Evolutionary conservation across 92 coral and sea anemone species (phyloP), one percentile per base, ranked within the genome.

Genomic region (Palythoa caribaeorum): DNA sequence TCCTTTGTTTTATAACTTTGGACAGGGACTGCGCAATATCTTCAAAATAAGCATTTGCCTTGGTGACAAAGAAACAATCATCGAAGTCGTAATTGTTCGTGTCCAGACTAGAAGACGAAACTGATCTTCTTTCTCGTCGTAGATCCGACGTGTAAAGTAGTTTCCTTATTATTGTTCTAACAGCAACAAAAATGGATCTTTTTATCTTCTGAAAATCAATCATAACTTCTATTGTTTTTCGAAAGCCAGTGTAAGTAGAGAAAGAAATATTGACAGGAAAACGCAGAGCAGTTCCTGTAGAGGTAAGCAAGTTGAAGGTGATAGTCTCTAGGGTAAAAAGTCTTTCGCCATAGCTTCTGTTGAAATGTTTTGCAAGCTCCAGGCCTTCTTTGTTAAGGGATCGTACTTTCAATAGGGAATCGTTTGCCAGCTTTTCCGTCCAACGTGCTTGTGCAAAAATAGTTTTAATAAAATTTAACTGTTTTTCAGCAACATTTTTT

Each of bases 121-220:
- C 17, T 9, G 74, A 21, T 21, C 74, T 21, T 70, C 15, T 70
- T 36, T 70, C 11, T 28, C 74, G 5, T 19, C 44, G 39, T 14
- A 38, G 15, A 28, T 21, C 15, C 8, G 74, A 21, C 9, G 38
- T 8, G 74, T 1, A 70, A 21, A 78, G 72, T 28, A 90, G 47
- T 5, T 44, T 52, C 11, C 69, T 73, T 38, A 94, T 37, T 17
- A 92, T 40, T 2, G 28, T 59, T 76, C 74, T 84, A 1, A 92
- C 83, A 13, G 96, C 93, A 14, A 63, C 50, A 19, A 39, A 44
- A 59, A 89, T 5, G 20, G 94, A 94, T 44, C 70, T 71, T 9
- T 94, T 14, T 20, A 83, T 69, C 3, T 48, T 86, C 40, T 11
- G 74, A 73, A 94, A 91, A 47, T 94, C 93, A 79, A 94, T 79